Evolutionary conservation across 1,140 invertebrate species (phyloP).

Genomic region (Episyrphus balteatus): DNA sequence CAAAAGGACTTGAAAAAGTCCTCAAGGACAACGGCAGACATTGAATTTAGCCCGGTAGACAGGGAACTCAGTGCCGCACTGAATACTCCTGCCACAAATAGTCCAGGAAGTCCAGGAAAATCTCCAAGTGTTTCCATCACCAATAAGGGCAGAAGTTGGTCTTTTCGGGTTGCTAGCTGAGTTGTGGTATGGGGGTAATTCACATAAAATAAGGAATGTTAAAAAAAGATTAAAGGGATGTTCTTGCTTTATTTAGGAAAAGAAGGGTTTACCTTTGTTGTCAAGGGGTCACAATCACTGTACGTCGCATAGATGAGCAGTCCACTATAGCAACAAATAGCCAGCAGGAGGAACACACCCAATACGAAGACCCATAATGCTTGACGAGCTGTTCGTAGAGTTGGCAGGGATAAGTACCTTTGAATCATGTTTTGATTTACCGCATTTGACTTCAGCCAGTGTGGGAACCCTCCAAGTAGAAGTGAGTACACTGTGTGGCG

Average conservation of each 20-base stretch:
- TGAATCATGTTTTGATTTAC: constrained; percentile 79
- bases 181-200: constrained; percentile 3
- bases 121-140: constrained; percentile 71
- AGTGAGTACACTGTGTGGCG: constrained; percentile 69
- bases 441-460: constrained; percentile 67
- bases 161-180: constrained; percentile 55
- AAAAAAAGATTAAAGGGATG: constrained; percentile 4
- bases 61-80: constrained; percentile 78
- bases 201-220: neutral
- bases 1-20: constrained; percentile 60
- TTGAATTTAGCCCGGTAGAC: constrained; percentile 81
- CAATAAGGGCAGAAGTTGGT: constrained; percentile 60
- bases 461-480: constrained; percentile 65
- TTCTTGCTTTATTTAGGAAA: neutral
- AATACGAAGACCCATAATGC: constrained; percentile 63
- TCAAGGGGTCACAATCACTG: constrained; percentile 72
- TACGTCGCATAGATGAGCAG: constrained; percentile 77
- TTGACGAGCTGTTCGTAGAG: constrained; percentile 53
- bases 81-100: constrained; percentile 78
- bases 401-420: constrained; percentile 59
- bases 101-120: constrained; percentile 62
- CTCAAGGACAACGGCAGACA: constrained; percentile 80
- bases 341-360: constrained; percentile 49
- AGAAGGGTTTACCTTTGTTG: constrained; percentile 42
- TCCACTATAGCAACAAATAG: constrained; percentile 62